phyloP scores from a whole-genome alignment of 2,113 vertebrate genomes.

The Ursus arctos region DNA sequence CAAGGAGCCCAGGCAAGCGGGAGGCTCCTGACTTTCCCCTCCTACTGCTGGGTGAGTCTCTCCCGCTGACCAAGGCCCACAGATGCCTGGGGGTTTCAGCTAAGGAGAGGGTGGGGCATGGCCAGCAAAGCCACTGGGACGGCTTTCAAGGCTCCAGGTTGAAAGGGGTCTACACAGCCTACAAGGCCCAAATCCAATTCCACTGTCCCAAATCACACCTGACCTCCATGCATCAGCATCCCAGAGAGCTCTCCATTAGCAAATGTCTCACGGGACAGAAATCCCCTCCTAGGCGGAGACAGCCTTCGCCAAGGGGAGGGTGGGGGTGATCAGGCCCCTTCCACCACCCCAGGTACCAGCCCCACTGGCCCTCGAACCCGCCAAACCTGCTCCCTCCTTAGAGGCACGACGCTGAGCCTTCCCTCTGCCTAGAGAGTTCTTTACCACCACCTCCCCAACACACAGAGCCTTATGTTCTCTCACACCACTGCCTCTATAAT shows the following conservation, averaged over 20 bases:
- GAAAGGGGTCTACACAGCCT: background rate
- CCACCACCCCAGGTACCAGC: background rate
- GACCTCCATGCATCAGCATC: background rate
- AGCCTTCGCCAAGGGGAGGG: background rate
- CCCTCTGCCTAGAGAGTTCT: background rate
- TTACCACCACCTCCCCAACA: background rate
- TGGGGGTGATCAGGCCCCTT: background rate
- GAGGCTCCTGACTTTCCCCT: background rate
- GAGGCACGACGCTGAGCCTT: background rate
- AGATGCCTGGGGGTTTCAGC: background rate
- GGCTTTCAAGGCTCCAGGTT: background rate
- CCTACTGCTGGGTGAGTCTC: no score
- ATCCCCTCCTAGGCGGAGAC: background rate
- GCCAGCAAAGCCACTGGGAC: no score
- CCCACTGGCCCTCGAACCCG: background rate
- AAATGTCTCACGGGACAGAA: background rate
- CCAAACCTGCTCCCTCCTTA: background rate
- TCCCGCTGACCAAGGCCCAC: background rate
- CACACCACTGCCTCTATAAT: background rate
- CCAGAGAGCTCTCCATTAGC: fast-evolving
- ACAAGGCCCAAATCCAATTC: background rate
- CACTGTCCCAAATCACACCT: background rate
- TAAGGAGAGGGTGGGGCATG: fast-evolving
- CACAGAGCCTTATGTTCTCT: background rate
- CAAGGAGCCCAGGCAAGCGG: background rate